Evolutionary conservation across 2,797 vertebrate species (phyloP), one percentile per base, ranked within the genome.

Genomic region (Xenopus petersii): DNA sequence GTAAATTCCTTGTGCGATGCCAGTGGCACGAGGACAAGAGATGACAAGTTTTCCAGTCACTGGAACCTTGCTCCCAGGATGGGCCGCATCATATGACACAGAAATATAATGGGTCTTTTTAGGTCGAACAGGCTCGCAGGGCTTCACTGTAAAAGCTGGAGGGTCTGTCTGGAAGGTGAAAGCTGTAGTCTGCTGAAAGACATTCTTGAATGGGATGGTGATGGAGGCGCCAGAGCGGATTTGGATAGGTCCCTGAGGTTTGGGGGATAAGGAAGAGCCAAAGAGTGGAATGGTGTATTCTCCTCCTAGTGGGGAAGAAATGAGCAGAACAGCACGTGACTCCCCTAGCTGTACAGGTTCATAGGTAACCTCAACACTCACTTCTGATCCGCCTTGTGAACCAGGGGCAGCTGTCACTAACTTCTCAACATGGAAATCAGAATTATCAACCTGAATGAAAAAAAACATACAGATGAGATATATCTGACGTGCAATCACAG

Each of bases 141-240:
- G 89, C 42, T 89, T 93, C 8, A 94, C 48, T 0, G 79, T 51
- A 42, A 97, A 96, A 72, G 85, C 87, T 0, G 91, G 88, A 73
- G 90, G 93, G 81, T 96, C 93, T 77, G 94, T 90, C 0, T 79
- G 78, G 77, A 85, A 92, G 69, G 87, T 89, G 82, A 93, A 96
- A 36, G 83, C 33, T 0, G 84, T 87, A 4, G 86, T 62, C 51
- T 92, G 89, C 6, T 80, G 81, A 86, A 97, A 96, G 17, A 95
- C 24, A 0, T 96, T 98, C 81, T 94, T 97, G 86, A 97, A 97
- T 62, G 91, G 87, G 79, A 98, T 94, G 36, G 83, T 36, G 24
- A 88, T 12, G 69, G 9, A 92, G 81, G 75, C 78, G 0, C 95
- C 88, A 0, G 88, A 80, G 61, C 75, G 88, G 80, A 97, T 84